phyloP scores from a whole-genome alignment of 2,888 invertebrate genomes.

The Rhamphomyia laevipes region DNA sequence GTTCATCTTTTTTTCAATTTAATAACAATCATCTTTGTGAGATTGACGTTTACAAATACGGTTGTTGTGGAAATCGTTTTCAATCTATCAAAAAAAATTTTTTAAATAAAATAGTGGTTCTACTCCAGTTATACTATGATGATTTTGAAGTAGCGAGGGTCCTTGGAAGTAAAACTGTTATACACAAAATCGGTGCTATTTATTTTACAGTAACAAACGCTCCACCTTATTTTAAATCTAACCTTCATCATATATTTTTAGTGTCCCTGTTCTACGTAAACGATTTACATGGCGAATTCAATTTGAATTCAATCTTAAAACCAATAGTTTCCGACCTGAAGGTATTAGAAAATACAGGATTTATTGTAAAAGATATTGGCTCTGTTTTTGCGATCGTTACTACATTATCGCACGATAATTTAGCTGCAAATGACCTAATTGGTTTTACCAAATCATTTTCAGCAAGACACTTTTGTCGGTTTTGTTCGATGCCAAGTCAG shows the following conservation, averaged over 20 bases:
- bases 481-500: neutral
- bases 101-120: too few species aligned
- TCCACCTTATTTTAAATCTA: neutral
- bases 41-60: too few species aligned
- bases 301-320: neutral
- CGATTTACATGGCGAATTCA: neutral
- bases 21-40: too few species aligned
- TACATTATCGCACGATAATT: neutral
- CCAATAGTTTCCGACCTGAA: neutral
- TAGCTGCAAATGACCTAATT: neutral
- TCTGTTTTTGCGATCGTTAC: neutral
- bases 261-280: constrained; percentile 1
- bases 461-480: neutral
- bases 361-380: neutral
- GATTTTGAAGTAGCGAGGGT: too few species aligned
- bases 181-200: neutral
- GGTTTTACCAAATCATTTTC: constrained; percentile 1
- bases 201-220: neutral
- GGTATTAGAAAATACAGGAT: neutral
- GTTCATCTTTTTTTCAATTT: too few species aligned
- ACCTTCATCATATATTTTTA: neutral
- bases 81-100: too few species aligned
- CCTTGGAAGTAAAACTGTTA: neutral
- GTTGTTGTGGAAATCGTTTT: too few species aligned
- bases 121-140: too few species aligned